phyloP scores from a whole-genome alignment of 2,113 vertebrate species.

The Papio anubis region DNA sequence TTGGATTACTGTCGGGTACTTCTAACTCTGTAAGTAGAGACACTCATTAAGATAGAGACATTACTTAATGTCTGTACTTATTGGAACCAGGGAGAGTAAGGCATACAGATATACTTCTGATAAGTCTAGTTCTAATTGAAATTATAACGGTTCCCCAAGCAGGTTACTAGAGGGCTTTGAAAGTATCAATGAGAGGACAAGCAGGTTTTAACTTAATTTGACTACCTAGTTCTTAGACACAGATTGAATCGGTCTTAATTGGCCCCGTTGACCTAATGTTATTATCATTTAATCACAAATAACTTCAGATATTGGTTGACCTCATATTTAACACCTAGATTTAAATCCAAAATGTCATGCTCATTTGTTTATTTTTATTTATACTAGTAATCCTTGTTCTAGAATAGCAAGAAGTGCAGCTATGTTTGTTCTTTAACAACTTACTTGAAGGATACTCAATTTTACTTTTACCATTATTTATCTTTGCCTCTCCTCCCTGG shows the following conservation, averaged over 20 bases:
- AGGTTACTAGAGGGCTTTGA: neutral
- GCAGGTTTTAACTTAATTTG: constrained; percentile 12
- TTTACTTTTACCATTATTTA: constrained; percentile 57
- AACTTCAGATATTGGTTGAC: constrained; percentile 13
- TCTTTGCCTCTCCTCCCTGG: neutral
- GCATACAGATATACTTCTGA: neutral
- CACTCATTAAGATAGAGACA: neutral
- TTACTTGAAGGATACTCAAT: constrained; percentile 25
- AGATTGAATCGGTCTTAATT: neutral
- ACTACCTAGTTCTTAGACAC: neutral
- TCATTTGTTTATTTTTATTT: constrained; percentile 8
- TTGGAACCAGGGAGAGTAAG: neutral
- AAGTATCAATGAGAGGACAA: constrained; percentile 14
- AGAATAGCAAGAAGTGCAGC: neutral
- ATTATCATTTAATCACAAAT: constrained; percentile 34
- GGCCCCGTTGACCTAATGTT: neutral
- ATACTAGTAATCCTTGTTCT: neutral
- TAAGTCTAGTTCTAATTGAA: neutral
- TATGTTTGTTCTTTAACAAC: constrained; percentile 22
- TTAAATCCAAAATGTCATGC: neutral
- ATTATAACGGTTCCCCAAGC: neutral
- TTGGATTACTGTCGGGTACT: neutral
- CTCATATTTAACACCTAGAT: neutral
- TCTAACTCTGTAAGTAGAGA: neutral
- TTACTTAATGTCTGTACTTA: neutral